Evolutionary conservation across 2,888 invertebrate genomes (phyloP).

Genomic region (Leucozona laternaria): DNA sequence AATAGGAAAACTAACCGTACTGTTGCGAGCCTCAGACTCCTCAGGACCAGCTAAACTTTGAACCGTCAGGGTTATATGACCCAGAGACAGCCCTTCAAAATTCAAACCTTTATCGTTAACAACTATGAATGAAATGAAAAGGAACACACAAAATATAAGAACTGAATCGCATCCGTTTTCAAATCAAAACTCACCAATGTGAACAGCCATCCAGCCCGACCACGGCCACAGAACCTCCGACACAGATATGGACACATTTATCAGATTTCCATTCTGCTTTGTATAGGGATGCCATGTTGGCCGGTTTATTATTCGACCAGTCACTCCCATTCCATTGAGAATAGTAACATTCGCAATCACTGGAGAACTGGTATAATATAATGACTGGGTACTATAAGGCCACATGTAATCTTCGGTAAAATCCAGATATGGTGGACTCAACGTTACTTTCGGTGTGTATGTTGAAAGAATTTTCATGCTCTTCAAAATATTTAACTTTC

Average conservation of each 20-base stretch:
- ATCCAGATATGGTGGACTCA: constrained; percentile 94
- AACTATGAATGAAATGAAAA: constrained; percentile 80
- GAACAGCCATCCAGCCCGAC: constrained; percentile 97
- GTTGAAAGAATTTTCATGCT: constrained; percentile 87
- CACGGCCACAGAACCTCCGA: constrained; percentile 97
- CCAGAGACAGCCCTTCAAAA: constrained; percentile 92
- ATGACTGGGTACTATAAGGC: constrained; percentile 98
- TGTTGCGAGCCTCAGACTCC: constrained; percentile 85
- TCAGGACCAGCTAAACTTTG: constrained; percentile 89
- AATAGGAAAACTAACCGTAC: constrained; percentile 83
- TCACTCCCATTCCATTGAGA: constrained; percentile 96
- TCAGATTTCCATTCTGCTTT: constrained; percentile 90
- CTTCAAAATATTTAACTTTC: constrained; percentile 94
- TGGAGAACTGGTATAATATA: constrained; percentile 94
- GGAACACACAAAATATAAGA: background rate
- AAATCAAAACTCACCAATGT: constrained; percentile 84
- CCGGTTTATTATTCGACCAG: constrained; percentile 88
- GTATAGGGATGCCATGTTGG: constrained; percentile 93
- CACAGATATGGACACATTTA: constrained; percentile 91
- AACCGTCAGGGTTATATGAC: constrained; percentile 92
- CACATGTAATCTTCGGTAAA: constrained; percentile 99
- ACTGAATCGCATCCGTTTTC: too few relatives aligned
- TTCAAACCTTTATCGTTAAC: constrained; percentile 87
- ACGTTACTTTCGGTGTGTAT: constrained; percentile 87
- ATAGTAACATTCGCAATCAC: constrained; percentile 97